These are phyloP conservation scores for Cebus imitator DNA, from an alignment of 2,113 vertebrate genomes.

Conservation along the genomic window DNA sequence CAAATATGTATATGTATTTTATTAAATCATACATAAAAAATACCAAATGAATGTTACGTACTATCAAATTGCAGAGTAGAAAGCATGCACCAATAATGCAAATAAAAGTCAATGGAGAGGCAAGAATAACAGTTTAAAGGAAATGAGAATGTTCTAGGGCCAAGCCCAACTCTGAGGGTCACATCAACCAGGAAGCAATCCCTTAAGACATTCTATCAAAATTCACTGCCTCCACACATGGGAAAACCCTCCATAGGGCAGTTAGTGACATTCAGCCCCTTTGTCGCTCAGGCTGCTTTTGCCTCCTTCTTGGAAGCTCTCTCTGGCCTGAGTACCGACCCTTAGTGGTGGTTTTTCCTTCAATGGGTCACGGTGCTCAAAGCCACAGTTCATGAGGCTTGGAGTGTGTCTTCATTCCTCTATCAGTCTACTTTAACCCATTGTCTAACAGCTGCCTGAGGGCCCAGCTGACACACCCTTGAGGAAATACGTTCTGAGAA, in stretches of 20 bases:
- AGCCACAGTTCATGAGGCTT: not conserved
- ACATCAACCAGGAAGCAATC: not conserved
- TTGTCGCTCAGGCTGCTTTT: not conserved
- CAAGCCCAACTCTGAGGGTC: not conserved
- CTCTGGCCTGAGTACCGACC: not conserved
- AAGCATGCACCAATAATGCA: not conserved
- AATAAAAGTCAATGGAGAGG: not conserved
- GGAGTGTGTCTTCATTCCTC: not conserved
- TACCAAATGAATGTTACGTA: not conserved
- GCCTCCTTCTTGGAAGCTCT: not conserved
- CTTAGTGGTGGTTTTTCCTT: not conserved
- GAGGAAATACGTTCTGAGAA: not conserved
- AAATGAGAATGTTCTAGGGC: conserved; percentile 14
- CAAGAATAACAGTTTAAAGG: not conserved
- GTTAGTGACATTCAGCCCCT: not conserved
- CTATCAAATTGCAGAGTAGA: not conserved
- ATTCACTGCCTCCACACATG: not conserved
- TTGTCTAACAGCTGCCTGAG: not conserved
- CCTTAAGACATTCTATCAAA: not conserved
- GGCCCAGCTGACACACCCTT: not conserved
- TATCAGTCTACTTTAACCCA: not conserved
- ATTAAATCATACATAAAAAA: not conserved
- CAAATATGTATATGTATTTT: not conserved
- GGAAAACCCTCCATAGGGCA: not conserved
- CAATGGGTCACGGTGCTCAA: not conserved